These are phyloP conservation scores for Drosophila tanythrix DNA, from an alignment of 2,888 invertebrate genomes.

Conservation along the genomic window DNA sequence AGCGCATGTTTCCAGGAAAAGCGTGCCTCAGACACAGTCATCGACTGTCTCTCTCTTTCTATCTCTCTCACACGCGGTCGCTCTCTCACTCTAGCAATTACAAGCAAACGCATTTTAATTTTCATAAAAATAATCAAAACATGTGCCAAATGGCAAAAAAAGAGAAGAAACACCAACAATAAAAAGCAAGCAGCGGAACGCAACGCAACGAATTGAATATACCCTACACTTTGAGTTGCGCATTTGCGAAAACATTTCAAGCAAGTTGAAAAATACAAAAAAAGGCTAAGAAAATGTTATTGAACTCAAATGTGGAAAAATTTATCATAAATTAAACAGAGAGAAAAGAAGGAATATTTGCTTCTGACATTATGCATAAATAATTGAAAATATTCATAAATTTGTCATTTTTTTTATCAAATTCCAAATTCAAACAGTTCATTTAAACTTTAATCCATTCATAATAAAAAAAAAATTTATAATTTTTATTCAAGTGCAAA, in stretches of 20 bases:
- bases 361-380: too few relatives aligned
- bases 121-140: slow-evolving; percentile 79
- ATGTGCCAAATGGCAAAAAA: slow-evolving; percentile 60
- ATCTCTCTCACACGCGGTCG: background rate
- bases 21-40: slow-evolving; percentile 58
- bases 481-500: background rate
- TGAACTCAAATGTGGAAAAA: background rate
- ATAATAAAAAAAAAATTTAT: too few relatives aligned
- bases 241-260: background rate
- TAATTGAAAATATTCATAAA: too few relatives aligned
- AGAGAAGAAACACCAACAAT: background rate
- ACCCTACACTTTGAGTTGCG: slow-evolving; percentile 22
- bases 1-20: slow-evolving; percentile 75
- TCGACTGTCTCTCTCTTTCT: background rate
- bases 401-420: too few relatives aligned
- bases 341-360: too few relatives aligned
- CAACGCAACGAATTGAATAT: slow-evolving; percentile 9
- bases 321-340: too few relatives aligned
- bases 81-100: slow-evolving; percentile 53
- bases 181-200: background rate
- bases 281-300: background rate
- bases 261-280: background rate
- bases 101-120: slow-evolving; percentile 81
- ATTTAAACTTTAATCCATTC: too few relatives aligned
- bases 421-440: too few relatives aligned